Evolutionary conservation across 2,113 vertebrate genomes (phyloP).

Genomic region (Leucosticte australis): DNA sequence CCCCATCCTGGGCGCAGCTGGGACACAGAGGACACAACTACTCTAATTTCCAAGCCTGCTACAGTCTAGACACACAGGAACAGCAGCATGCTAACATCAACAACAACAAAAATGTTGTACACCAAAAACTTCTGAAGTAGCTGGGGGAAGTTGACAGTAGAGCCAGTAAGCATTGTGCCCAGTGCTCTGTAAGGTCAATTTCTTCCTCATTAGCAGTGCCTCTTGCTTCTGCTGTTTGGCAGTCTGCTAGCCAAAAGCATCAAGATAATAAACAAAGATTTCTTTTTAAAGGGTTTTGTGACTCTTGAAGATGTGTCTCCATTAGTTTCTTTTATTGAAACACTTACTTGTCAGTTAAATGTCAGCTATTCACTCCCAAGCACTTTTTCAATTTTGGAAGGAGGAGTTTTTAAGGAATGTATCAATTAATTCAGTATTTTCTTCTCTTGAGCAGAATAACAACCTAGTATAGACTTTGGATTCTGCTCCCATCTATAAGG

Average conservation of each 20-base stretch:
- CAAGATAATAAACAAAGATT: neutral
- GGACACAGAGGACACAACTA: neutral
- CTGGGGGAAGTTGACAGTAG: neutral
- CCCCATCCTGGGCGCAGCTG: neutral
- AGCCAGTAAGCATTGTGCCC: neutral
- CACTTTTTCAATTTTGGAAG: neutral
- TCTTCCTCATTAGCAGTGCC: neutral
- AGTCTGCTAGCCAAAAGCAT: neutral
- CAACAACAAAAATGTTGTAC: neutral
- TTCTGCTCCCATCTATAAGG: neutral
- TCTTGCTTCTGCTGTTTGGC: neutral
- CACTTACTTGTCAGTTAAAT: neutral
- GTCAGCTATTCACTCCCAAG: neutral
- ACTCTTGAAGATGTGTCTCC: neutral
- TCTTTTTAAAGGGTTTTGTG: neutral
- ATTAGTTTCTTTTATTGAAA: neutral
- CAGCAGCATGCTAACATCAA: neutral
- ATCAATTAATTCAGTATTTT: conserved; percentile 1
- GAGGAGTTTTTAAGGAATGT: neutral
- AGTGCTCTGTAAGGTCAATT: neutral
- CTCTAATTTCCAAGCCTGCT: neutral
- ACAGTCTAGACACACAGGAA: neutral
- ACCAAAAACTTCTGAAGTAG: neutral
- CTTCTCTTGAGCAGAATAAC: neutral
- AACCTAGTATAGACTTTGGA: neutral